phyloP scores from a whole-genome alignment of 2,113 vertebrate species.

The Oenanthe oenanthe region DNA sequence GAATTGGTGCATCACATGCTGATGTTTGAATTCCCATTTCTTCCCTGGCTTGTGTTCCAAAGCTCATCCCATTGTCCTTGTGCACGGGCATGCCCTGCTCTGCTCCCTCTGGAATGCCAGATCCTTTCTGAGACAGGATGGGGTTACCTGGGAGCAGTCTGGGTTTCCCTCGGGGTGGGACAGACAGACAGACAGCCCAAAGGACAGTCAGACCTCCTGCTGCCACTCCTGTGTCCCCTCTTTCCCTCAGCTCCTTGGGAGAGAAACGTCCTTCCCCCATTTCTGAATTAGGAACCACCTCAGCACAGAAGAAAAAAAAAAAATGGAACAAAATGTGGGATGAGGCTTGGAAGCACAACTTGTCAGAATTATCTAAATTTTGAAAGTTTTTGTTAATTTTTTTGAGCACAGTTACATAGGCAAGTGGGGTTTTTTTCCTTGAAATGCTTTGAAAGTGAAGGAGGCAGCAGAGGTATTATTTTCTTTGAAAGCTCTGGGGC shows the following conservation, averaged over 20 bases:
- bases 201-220: background rate
- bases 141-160: background rate
- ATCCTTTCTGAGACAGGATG: background rate
- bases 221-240: background rate
- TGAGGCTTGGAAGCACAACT: background rate
- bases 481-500: conserved; percentile 1
- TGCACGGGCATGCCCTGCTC: background rate
- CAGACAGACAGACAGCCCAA: background rate
- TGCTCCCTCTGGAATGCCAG: background rate
- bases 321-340: background rate
- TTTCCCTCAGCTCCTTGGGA: background rate
- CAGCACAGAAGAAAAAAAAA: background rate
- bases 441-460: background rate
- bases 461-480: background rate
- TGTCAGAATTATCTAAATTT: background rate
- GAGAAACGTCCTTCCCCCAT: background rate
- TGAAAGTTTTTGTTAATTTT: background rate
- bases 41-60: background rate
- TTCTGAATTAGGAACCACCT: background rate
- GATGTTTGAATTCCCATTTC: background rate
- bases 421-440: rapidly evolving
- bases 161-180: background rate
- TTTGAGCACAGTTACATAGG: background rate
- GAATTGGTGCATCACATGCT: background rate
- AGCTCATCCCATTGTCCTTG: background rate